Evolutionary conservation across 1,140 invertebrate species (phyloP).

Genomic region (Tribolium castaneum): DNA sequence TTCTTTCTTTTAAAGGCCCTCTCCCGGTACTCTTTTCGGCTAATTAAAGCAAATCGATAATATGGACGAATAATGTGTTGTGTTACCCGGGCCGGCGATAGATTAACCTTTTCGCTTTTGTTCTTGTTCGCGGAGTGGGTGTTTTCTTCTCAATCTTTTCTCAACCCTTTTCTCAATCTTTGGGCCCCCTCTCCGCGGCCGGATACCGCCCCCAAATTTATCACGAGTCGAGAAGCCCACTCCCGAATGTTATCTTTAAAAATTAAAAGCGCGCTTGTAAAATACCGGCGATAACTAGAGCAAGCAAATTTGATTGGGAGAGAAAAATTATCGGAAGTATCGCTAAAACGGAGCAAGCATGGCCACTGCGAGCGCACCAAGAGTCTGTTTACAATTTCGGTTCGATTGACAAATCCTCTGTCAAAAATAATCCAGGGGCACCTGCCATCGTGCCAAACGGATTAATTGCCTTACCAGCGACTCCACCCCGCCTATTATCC

Average conservation of each 20-base stretch:
- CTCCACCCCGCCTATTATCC: slow-evolving; percentile 43
- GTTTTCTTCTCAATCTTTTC: slow-evolving; percentile 43
- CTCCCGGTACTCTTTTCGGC: slow-evolving; percentile 24
- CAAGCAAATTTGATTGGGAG: slow-evolving; percentile 8
- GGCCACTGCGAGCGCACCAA: too few relatives aligned
- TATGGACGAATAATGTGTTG: slow-evolving; percentile 40
- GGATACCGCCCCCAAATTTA: slow-evolving; percentile 30
- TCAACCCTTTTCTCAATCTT: slow-evolving; percentile 41
- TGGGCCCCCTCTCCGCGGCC: slow-evolving; percentile 19
- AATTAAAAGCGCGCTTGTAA: slow-evolving; percentile 19
- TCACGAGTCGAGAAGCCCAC: slow-evolving; percentile 28
- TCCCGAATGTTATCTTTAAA: slow-evolving; percentile 35
- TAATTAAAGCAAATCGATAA: slow-evolving; percentile 40
- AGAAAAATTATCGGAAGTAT: slow-evolving; percentile 1
- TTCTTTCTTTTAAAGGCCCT: not conserved
- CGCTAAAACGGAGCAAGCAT: not conserved
- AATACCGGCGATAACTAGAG: slow-evolving; percentile 1
- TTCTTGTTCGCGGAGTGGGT: slow-evolving; percentile 41
- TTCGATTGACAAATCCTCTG: not conserved
- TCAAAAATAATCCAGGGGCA: not conserved
- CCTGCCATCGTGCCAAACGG: not conserved
- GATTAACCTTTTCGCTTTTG: slow-evolving; percentile 44
- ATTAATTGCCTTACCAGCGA: slow-evolving; percentile 3
- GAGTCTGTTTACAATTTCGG: too few relatives aligned
- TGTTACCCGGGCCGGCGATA: slow-evolving; percentile 36